Conservation (phyloP, 2,888 invertebrate genomes). For the Carcina quercana region DNA sequence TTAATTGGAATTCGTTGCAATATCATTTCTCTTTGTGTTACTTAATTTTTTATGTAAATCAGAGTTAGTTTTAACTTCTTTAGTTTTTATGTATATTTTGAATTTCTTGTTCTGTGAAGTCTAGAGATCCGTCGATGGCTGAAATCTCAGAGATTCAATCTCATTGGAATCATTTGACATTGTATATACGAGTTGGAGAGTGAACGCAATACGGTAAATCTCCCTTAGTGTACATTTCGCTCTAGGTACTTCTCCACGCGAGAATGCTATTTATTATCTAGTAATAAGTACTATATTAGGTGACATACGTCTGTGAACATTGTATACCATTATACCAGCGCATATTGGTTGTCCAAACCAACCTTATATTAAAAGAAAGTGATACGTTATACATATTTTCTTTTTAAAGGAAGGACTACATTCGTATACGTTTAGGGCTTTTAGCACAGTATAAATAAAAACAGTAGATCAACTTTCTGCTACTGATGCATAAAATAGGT, state of each 20-base stretch:
- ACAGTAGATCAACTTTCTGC: too few species aligned
- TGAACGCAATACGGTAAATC: constrained; percentile 61
- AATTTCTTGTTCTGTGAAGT: constrained; percentile 34
- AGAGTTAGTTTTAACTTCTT: constrained; percentile 53
- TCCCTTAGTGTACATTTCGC: constrained; percentile 68
- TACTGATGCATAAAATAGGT: too few species aligned
- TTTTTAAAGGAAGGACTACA: constrained; percentile 73
- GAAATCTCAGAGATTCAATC: constrained; percentile 72
- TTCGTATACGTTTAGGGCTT: constrained; percentile 82
- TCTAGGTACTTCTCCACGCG: constrained; percentile 59
- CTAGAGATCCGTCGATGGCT: constrained; percentile 52
- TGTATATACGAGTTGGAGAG: constrained; percentile 56
- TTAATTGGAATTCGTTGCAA: constrained; percentile 63
- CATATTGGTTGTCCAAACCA: constrained; percentile 52
- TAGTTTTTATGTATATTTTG: constrained; percentile 69
- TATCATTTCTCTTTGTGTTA: constrained; percentile 60
- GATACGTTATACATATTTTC: constrained; percentile 62
- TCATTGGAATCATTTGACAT: constrained; percentile 47
- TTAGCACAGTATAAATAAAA: constrained; percentile 51
- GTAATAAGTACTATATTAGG: constrained; percentile 63
- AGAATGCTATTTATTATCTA: constrained; percentile 72
- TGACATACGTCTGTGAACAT: constrained; percentile 64
- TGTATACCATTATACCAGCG: constrained; percentile 70
- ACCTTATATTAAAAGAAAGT: constrained; percentile 54
- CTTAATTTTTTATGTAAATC: constrained; percentile 65